These are phyloP conservation scores for Chrysopilus asiliformis DNA, from an alignment of 2,888 invertebrate species.

Conservation along the genomic window DNA sequence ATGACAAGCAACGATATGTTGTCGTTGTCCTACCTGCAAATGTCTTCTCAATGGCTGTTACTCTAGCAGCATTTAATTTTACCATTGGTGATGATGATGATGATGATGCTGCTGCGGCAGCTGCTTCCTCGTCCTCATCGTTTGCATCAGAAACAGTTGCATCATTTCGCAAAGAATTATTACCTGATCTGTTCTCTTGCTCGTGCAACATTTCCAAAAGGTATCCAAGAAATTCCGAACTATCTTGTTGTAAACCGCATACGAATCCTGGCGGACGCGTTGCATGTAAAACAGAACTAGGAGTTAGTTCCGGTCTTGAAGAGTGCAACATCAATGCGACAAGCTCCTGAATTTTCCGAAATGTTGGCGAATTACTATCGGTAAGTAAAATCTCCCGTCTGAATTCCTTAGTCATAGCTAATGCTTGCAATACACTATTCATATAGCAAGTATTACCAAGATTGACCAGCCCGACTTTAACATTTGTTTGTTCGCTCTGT, in stretches of 20 bases:
- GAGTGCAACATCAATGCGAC: conserved; percentile 63
- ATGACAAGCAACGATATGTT: conserved; percentile 58
- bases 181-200: conserved; percentile 41
- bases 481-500: conserved; percentile 21
- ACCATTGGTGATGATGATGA: too few relatives aligned
- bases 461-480: conserved; percentile 59
- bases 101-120: background rate
- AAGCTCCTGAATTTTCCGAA: conserved; percentile 55
- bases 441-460: conserved; percentile 82
- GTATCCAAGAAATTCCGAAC: conserved; percentile 72
- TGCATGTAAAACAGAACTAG: conserved; percentile 53
- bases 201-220: conserved; percentile 48
- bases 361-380: conserved; percentile 41
- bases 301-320: conserved; percentile 50
- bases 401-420: conserved; percentile 68
- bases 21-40: conserved; percentile 67
- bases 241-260: conserved; percentile 70
- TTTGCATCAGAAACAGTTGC: background rate
- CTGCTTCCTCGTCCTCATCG: background rate
- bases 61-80: background rate
- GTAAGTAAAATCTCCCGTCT: conserved; percentile 50
- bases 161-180: background rate
- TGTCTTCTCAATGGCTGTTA: conserved; percentile 44
- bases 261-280: conserved; percentile 67
- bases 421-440: conserved; percentile 75